These are phyloP conservation scores for Rotaria socialis DNA, from an alignment of 2,888 invertebrate species.

Conservation along the genomic window DNA sequence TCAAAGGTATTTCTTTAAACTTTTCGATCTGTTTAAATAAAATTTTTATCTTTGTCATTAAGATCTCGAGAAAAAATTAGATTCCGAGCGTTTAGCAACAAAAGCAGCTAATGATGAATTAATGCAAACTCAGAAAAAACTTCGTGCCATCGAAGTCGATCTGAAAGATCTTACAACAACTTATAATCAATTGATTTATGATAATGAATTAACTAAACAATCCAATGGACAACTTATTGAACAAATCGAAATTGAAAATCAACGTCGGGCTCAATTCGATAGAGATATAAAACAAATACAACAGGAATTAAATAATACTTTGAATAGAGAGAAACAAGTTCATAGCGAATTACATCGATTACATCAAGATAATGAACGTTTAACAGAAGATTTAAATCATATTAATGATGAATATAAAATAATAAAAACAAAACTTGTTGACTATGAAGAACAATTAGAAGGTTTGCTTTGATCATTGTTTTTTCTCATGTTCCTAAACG, in stretches of 20 bases:
- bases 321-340: background rate
- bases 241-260: background rate
- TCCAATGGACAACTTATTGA: background rate
- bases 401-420: background rate
- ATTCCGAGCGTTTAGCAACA: background rate
- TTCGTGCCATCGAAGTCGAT: background rate
- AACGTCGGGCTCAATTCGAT: background rate
- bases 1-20: background rate
- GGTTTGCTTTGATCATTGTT: background rate
- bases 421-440: background rate
- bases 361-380: background rate
- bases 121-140: background rate
- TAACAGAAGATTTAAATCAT: background rate
- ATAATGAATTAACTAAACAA: background rate
- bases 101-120: background rate
- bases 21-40: background rate
- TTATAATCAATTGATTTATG: background rate
- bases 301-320: background rate
- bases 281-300: constrained; percentile 3
- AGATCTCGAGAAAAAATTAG: background rate
- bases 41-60: background rate
- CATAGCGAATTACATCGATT: background rate
- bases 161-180: background rate
- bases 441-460: constrained; percentile 15
- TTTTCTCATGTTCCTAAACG: background rate